Percentiles rank a stretch among this genome's conserved stretches.
Evolutionary conservation across 2,888 invertebrate genomes (phyloP).

Genomic region (Eledona agricola): DNA sequence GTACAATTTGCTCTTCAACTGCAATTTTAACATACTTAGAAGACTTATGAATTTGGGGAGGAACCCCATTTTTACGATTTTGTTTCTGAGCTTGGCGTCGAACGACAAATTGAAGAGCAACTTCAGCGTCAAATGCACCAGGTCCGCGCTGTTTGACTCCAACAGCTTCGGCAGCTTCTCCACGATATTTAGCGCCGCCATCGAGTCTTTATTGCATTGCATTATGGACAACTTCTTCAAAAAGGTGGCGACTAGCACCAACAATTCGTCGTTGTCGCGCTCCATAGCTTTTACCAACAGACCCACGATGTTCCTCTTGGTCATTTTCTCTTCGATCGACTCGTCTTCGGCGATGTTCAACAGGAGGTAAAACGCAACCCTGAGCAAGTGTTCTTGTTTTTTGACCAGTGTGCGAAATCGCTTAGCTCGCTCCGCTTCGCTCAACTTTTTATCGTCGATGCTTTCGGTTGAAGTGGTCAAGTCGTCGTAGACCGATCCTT

Average conservation of each 20-base stretch:
- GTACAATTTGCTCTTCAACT: constrained; percentile 1
- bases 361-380: constrained; percentile 91
- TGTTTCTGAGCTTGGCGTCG: constrained; percentile 83
- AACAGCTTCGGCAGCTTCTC: constrained; percentile 86
- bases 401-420: constrained; percentile 87
- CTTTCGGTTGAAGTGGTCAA: constrained; percentile 60
- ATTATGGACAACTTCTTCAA: constrained; percentile 95
- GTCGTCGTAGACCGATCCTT: constrained; percentile 75
- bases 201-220: constrained; percentile 91
- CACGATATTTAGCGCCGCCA: constrained; percentile 82
- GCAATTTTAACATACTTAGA: constrained; percentile 70
- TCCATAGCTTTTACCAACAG: constrained; percentile 89
- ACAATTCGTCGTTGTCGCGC: constrained; percentile 87
- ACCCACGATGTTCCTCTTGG: constrained; percentile 89
- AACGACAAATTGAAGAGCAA: constrained; percentile 96
- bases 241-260: constrained; percentile 91
- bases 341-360: constrained; percentile 96
- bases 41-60: constrained; percentile 90
- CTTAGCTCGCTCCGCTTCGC: constrained; percentile 66
- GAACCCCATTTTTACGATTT: constrained; percentile 90
- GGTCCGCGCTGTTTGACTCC: constrained; percentile 69
- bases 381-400: constrained; percentile 91
- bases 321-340: constrained; percentile 96
- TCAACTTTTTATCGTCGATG: constrained; percentile 59
- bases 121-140: constrained; percentile 85